Evolutionary conservation across 2,888 invertebrate species (phyloP).

Genomic region (Apodemia mormo): DNA sequence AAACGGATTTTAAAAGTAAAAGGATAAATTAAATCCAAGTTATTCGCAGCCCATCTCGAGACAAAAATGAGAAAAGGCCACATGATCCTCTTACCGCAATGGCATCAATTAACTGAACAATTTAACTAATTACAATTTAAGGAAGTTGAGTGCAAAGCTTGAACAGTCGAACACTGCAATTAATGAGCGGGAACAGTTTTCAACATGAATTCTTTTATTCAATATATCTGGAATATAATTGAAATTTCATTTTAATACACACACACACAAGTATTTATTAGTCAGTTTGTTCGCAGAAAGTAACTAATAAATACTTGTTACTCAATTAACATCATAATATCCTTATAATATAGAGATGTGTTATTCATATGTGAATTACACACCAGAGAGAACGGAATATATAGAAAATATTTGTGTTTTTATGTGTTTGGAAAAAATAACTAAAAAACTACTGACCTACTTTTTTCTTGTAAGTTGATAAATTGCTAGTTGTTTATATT

Average conservation of each 20-base stretch:
- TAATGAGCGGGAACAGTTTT: conserved; percentile 42
- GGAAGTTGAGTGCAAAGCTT: conserved; percentile 70
- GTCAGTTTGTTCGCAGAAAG: too few relatives aligned
- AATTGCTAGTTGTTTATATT: too few relatives aligned
- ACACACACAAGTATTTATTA: not conserved
- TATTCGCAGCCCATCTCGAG: not conserved
- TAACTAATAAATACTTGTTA: too few relatives aligned
- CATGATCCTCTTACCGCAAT: conserved; percentile 58
- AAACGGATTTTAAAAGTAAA: not conserved
- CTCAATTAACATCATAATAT: too few relatives aligned
- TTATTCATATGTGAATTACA: too few relatives aligned
- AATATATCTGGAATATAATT: not conserved
- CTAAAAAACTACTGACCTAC: too few relatives aligned
- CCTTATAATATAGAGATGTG: too few relatives aligned
- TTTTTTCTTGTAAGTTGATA: too few relatives aligned
- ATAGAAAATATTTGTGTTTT: too few relatives aligned
- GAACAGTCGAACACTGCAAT: conserved; percentile 53
- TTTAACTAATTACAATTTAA: conserved; percentile 78
- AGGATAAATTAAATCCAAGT: conserved; percentile 3
- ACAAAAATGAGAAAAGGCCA: conserved; percentile 5
- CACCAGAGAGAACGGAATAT: too few relatives aligned
- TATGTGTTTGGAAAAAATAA: too few relatives aligned
- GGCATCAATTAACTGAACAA: conserved; percentile 75
- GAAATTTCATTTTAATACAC: not conserved
- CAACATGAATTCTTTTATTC: not conserved